A percentile compares a stretch with the other conserved stretches of the same genome.
These are phyloP conservation scores for Morinoia aosen DNA, from an alignment of 2,888 invertebrate species.

Conservation along the genomic window DNA sequence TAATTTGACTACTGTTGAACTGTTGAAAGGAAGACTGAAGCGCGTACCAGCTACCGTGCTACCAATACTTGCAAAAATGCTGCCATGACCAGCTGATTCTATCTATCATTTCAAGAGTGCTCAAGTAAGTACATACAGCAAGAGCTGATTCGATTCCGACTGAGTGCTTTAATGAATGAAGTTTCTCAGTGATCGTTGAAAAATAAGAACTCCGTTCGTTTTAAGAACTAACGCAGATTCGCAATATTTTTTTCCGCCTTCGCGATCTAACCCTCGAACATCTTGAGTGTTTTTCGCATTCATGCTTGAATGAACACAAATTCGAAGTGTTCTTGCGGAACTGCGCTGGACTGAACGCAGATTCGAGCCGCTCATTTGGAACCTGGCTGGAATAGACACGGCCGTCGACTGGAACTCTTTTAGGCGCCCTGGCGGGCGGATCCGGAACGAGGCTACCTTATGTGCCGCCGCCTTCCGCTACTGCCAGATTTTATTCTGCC, in stretches of 20 bases:
- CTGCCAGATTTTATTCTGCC: constrained; percentile 42
- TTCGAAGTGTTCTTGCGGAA: constrained; percentile 1
- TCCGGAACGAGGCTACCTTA: constrained; percentile 41
- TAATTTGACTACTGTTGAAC: no score
- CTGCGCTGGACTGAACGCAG: not conserved
- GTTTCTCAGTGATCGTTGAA: not conserved
- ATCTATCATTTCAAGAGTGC: no score
- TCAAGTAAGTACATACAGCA: no score
- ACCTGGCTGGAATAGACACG: not conserved
- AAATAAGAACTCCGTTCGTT: not conserved
- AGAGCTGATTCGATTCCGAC: not conserved
- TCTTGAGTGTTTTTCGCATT: not conserved
- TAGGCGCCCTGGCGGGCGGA: constrained; percentile 22
- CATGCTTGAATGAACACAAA: not conserved
- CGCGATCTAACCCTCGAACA: not conserved
- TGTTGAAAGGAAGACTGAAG: no score
- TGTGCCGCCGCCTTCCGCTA: constrained; percentile 46
- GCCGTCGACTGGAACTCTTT: constrained; percentile 26
- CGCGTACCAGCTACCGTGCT: no score
- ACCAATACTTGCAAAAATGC: no score
- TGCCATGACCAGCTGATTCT: no score
- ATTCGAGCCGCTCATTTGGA: not conserved
- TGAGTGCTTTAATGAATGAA: not conserved
- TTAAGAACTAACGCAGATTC: not conserved
- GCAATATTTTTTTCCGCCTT: not conserved